phyloP scores from a whole-genome alignment of 2,888 invertebrate species.

The Lumbricus terrestris region DNA sequence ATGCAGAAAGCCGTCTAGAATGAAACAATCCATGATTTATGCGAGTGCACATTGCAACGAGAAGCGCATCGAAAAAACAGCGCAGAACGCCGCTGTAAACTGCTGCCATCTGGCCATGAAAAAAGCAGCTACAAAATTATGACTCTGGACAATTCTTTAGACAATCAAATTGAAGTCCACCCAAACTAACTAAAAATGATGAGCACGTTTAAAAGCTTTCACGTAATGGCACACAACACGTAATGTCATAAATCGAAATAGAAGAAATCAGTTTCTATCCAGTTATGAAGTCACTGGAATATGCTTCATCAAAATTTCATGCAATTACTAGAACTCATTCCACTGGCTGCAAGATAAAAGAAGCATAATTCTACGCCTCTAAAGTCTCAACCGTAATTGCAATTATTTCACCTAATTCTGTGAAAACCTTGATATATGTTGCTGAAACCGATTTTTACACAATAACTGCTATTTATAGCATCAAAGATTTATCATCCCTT shows the following conservation, averaged over 20 bases:
- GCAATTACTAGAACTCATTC: not conserved
- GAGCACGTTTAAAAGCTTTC: not conserved
- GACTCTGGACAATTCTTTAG: not conserved
- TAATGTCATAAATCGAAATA: not conserved
- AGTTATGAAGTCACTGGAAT: not conserved
- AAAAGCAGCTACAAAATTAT: not conserved
- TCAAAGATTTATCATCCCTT: not conserved
- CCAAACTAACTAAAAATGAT: not conserved
- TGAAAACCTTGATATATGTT: not conserved
- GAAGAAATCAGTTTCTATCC: not conserved
- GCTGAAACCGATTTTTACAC: not conserved
- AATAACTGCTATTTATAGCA: not conserved
- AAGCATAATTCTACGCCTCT: not conserved
- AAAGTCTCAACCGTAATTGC: not conserved
- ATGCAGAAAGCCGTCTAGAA: not conserved
- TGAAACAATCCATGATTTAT: conserved; percentile 3
- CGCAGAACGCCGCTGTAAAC: not conserved
- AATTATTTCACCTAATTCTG: not conserved
- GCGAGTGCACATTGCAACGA: not conserved
- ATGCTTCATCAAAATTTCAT: not conserved
- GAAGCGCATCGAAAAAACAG: not conserved
- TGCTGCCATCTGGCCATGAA: not conserved
- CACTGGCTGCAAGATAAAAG: not conserved
- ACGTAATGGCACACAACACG: not conserved
- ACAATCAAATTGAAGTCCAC: not conserved